phyloP scores from a whole-genome alignment of 2,888 invertebrate species.

The Gymnoscelis rufifasciata region DNA sequence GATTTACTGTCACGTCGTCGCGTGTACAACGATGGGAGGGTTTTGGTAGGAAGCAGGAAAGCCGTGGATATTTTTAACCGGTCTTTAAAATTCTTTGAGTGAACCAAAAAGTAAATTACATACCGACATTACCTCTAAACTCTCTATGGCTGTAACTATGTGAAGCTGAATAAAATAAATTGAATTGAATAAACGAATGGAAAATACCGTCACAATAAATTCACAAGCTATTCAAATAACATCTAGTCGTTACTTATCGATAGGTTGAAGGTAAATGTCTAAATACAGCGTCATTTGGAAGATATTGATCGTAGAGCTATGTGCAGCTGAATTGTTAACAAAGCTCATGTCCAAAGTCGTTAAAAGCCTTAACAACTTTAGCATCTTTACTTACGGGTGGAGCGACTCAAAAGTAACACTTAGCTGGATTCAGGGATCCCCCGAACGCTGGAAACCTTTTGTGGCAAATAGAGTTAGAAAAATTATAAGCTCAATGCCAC shows the following conservation, averaged over 20 bases:
- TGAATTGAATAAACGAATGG: slow-evolving; percentile 1
- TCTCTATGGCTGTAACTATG: no score
- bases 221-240: slow-evolving; percentile 1
- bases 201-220: slow-evolving; percentile 3
- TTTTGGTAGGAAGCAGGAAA: slow-evolving; percentile 8
- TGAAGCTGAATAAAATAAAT: no score
- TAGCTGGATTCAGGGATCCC: neutral
- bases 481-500: neutral
- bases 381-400: neutral
- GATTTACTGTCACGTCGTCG: slow-evolving; percentile 69
- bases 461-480: neutral
- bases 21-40: slow-evolving; percentile 39
- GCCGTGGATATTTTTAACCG: no score
- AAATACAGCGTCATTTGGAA: slow-evolving; percentile 14
- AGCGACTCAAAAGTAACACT: neutral
- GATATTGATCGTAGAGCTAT: slow-evolving; percentile 13
- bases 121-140: no score
- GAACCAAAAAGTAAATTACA: no score
- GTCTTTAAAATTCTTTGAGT: no score
- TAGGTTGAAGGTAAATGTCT: slow-evolving; percentile 5
- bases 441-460: neutral
- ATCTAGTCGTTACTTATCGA: slow-evolving; percentile 4
- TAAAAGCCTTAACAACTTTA: neutral
- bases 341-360: neutral
- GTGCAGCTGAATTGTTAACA: neutral